These are phyloP conservation scores for Parnassius smintheus DNA, from an alignment of 2,888 invertebrate genomes.

Conservation along the genomic window DNA sequence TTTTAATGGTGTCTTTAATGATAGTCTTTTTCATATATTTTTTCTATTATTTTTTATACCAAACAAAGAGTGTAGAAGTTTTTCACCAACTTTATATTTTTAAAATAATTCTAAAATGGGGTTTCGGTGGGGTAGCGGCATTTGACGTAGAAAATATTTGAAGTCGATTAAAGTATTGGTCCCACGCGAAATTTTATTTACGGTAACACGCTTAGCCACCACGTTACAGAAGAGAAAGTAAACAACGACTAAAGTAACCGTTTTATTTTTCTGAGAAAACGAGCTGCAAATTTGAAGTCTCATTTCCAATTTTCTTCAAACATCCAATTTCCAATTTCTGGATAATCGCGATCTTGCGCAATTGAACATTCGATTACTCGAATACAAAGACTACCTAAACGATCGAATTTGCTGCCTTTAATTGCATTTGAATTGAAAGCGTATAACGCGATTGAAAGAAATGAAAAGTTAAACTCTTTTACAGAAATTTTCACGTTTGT, in stretches of 20 bases:
- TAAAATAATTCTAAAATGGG: too few species aligned
- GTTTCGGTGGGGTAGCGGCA: too few species aligned
- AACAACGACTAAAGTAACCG: conserved; percentile 30
- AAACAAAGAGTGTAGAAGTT: too few species aligned
- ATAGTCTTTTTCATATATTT: too few species aligned
- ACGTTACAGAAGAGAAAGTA: not conserved
- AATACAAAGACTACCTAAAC: conserved; percentile 68
- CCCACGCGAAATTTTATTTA: not conserved
- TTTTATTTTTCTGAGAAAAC: not conserved
- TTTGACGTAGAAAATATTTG: too few species aligned
- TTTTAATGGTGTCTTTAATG: too few species aligned
- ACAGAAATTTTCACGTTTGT: not conserved
- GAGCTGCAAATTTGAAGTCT: conserved; percentile 50
- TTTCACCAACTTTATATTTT: too few species aligned
- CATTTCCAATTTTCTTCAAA: conserved; percentile 65
- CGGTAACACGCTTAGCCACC: too few species aligned
- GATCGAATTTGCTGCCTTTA: conserved; percentile 75
- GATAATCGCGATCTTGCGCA: conserved; percentile 78
- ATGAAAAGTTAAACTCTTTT: conserved; percentile 13
- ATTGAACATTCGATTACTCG: conserved; percentile 78
- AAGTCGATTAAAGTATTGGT: too few species aligned
- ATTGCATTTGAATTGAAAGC: conserved; percentile 70
- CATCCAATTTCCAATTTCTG: conserved; percentile 73
- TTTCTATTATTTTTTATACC: too few species aligned
- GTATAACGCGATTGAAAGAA: conserved; percentile 25